Base-by-base conservation (phyloP, 2,113 vertebrate species). In the Anoplopoma fimbria region DNA sequence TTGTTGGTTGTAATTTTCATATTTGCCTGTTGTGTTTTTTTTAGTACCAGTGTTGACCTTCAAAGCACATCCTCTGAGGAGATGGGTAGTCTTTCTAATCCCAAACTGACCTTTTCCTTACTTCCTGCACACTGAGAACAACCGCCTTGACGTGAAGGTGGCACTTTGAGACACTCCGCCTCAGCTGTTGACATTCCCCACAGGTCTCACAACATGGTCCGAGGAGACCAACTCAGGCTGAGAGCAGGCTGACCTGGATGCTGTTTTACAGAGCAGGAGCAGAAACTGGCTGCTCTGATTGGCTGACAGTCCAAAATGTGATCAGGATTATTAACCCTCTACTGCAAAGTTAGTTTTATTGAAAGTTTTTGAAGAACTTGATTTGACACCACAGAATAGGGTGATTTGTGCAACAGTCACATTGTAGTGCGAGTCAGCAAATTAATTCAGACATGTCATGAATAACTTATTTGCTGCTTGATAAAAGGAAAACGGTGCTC, bases 31-130 rank as follows among this genome's bases (percentile, higher is more conserved):
- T 34, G 12, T 34, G n/a, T 73, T 25, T 40, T 19, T 72, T 33
- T 34, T 31, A n/a, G 38, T 38, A 17, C 57, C 64, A 45, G 29
- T 1, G n/a, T 33, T 82, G 69, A 78, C 75, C 79, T 78, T 86
- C 69, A 74, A 51, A 77, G 34, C 49, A 74, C 53, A 62, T 64
- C 47, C 57, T 78, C 69, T 47, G 29, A 74, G 55, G 53, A 51
- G 21, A 51, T 51, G 23, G 47, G 49, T 51, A 51, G 23, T 74
- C 62, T 53, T 47, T 71, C 45, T 81, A 57, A 73, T 81, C 34
- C 75, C 21, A 1, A 17, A 3, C 4, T 82, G 79, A 82, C 79
- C 69, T 86, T 86, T 86, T 31, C 68, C 47, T 55, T 53, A 58
- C 57, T 45, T 68, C 75, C 38, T 74, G 25, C 21, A 45, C 75